Evolutionary conservation across 1,140 invertebrate species (phyloP), one percentile per base, ranked within the genome.

Genomic region (Zaprionus africanus): DNA sequence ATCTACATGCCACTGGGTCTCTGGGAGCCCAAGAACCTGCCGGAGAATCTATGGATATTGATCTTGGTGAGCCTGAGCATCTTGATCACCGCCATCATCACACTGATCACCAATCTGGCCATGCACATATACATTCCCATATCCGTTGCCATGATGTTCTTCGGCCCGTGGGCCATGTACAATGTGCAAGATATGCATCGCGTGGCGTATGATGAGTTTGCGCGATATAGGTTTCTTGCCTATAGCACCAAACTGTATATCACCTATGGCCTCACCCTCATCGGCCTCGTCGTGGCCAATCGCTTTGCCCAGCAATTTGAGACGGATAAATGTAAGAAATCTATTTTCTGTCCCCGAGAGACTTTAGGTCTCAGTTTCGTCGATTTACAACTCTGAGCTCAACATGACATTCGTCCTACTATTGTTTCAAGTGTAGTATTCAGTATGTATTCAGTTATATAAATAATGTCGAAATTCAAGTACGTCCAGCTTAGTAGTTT

Each of bases 161-260:
- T 87, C 12, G 84, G 84, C 0, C 85, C 85, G 5, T 90, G 85
- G 85, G 63, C 70, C 9, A 82, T 90, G 59, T 82, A 80, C 56
- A 85, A 90, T 85, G 63, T 85, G 71, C 58, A 82, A 80, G 38
- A 60, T 73, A 0, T 90, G 15, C 80, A 85, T n/a, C 13, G 24
- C 1, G 24, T 17, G 1, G 5, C 63, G 22, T 46, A 46, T 4
- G 41, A 31, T 0, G 24, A n/a, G 0, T 73, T 43, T 7, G 1
- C 12, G 19, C 2, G 34, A 0, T 31, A 51, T 13, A 57, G 34
- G 13, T 90, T 68, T 26, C n/a, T 88, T 41, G 54, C 64, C 19
- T 54, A 69, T 0, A 64, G 81, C 1, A 51, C 58, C 34, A 78
- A 54, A 57, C 76, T 88, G 70, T 88, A 67, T 24, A 71, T 83